These are phyloP conservation scores for Cuculus canorus DNA, from an alignment of 2,797 vertebrate genomes.

Conservation along the genomic window DNA sequence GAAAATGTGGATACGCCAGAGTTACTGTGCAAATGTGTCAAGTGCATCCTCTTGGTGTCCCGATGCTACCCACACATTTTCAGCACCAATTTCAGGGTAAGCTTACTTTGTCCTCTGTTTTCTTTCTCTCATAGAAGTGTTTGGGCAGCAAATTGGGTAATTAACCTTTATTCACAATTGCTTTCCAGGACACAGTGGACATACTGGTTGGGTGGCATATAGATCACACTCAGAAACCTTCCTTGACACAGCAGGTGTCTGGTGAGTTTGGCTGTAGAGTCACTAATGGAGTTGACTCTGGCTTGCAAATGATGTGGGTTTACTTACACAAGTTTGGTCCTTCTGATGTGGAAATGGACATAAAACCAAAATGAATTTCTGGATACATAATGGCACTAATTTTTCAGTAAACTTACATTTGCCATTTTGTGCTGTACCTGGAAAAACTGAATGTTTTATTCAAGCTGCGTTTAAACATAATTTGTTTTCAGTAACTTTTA, in stretches of 20 bases:
- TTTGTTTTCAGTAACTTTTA: background rate
- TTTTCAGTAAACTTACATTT: background rate
- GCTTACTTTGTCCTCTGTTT: slow-evolving; percentile 9
- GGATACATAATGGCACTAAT: background rate
- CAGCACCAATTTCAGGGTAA: slow-evolving; percentile 98
- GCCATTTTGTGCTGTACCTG: background rate
- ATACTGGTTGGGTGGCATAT: slow-evolving; percentile 99
- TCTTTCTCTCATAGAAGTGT: background rate
- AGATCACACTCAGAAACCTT: slow-evolving; percentile 96
- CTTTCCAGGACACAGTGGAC: slow-evolving; percentile 95
- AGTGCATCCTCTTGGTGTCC: slow-evolving; percentile 95
- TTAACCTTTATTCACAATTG: background rate
- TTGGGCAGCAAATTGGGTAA: background rate
- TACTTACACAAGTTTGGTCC: background rate
- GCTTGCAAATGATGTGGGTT: background rate
- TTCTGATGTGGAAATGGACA: background rate
- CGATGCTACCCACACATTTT: slow-evolving; percentile 97
- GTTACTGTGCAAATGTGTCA: slow-evolving; percentile 96
- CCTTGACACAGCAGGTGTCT: slow-evolving; percentile 93
- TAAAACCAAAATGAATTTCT: background rate
- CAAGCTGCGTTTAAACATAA: background rate
- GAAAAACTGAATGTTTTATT: background rate
- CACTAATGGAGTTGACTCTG: background rate
- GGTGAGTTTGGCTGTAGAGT: slow-evolving; percentile 79
- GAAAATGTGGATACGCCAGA: slow-evolving; percentile 98